A percentile compares a stretch with the other conserved stretches of the same genome.
Conservation (phyloP, 1,140 invertebrate species). For the Achatina immaculata region DNA sequence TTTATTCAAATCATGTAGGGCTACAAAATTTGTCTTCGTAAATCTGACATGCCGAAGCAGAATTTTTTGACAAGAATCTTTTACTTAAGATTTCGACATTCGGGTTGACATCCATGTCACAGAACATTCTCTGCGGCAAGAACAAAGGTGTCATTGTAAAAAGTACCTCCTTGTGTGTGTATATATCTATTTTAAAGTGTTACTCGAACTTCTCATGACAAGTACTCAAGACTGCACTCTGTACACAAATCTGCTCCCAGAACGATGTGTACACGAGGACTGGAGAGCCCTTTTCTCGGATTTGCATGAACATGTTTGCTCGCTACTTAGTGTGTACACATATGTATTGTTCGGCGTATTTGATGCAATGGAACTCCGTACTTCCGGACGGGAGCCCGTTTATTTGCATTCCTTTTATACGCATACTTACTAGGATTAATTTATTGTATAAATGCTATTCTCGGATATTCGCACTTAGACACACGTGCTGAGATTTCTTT, state of each 20-base stretch:
- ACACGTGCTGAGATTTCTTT: too few species aligned
- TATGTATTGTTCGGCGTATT: background rate
- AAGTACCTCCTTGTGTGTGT: background rate
- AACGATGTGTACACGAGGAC: background rate
- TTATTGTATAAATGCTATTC: background rate
- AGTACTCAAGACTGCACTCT: background rate
- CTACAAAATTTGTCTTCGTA: too few species aligned
- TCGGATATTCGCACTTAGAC: too few species aligned
- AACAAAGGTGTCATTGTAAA: background rate
- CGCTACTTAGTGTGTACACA: background rate
- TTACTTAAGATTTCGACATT: too few species aligned
- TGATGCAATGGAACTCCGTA: background rate
- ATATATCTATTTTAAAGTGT: background rate
- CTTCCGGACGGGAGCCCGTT: background rate
- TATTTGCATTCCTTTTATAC: background rate
- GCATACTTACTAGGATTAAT: background rate
- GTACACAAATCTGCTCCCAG: background rate
- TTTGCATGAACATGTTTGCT: background rate
- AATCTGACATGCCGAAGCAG: too few species aligned
- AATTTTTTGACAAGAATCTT: too few species aligned
- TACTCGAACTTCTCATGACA: background rate
- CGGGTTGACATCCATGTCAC: too few species aligned
- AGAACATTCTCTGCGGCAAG: too few species aligned
- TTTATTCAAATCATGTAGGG: too few species aligned
- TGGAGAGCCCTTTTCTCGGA: background rate